Conservation (phyloP, 2,888 invertebrate species). For the Drosophila anomalipes region DNA sequence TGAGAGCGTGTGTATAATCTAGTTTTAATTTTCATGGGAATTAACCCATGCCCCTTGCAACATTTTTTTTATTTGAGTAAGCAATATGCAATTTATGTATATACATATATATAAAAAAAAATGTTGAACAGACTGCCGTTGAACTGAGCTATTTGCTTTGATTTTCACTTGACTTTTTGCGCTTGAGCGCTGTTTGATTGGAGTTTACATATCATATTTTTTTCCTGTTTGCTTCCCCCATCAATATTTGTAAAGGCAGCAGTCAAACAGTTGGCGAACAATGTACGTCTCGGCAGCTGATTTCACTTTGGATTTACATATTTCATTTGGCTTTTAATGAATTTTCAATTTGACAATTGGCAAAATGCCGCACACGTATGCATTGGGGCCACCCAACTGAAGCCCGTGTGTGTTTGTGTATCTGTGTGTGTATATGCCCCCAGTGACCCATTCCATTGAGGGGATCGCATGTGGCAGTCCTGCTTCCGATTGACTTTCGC, state of each 20-base stretch:
- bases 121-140: constrained; percentile 35
- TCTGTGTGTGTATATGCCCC: neutral
- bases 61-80: constrained; percentile 39
- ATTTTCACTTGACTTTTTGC: constrained; percentile 75
- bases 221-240: constrained; percentile 21
- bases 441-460: constrained; percentile 23
- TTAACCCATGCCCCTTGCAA: constrained; percentile 63
- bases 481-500: constrained; percentile 64
- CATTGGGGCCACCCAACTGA: constrained; percentile 63
- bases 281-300: constrained; percentile 38
- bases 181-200: constrained; percentile 41
- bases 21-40: constrained; percentile 81
- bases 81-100: constrained; percentile 73
- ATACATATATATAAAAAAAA: constrained; percentile 41
- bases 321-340: constrained; percentile 83
- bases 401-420: neutral
- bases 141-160: constrained; percentile 71
- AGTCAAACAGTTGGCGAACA: constrained; percentile 70
- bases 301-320: constrained; percentile 66
- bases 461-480: constrained; percentile 47
- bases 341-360: constrained; percentile 82
- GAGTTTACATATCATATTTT: constrained; percentile 48
- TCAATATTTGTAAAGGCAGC: constrained; percentile 71
- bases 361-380: constrained; percentile 68
- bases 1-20: constrained; percentile 72